These are phyloP conservation scores for Stegostoma tigrinum DNA, from an alignment of 2,113 vertebrate species.

Conservation along the genomic window DNA sequence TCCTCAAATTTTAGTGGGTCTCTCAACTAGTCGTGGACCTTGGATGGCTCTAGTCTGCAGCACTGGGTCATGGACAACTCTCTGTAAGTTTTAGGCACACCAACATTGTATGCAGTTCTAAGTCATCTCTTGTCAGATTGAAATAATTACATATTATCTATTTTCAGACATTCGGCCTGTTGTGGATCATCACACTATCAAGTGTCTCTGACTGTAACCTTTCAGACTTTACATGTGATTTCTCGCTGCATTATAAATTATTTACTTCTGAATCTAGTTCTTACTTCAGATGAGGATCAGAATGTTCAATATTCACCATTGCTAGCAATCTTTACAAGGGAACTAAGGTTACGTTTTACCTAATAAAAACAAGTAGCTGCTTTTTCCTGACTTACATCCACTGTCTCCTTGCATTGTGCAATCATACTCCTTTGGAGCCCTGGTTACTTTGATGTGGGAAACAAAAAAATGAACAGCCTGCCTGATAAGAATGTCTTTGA, in stretches of 20 bases:
- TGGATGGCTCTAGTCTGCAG: too few relatives aligned
- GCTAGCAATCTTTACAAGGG: not conserved
- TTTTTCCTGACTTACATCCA: constrained; percentile 42
- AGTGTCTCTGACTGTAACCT: not conserved
- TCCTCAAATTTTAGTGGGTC: too few relatives aligned
- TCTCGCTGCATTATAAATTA: not conserved
- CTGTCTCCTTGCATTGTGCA: constrained; percentile 44
- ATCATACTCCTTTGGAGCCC: constrained; percentile 28
- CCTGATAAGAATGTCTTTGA: constrained; percentile 53
- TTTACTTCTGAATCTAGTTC: not conserved
- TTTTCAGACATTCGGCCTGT: constrained; percentile 60
- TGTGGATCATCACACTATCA: constrained; percentile 41
- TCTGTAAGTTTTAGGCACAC: too few relatives aligned
- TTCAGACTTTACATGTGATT: not conserved
- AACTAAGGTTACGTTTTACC: not conserved
- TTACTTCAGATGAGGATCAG: not conserved
- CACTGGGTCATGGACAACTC: too few relatives aligned
- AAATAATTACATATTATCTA: constrained; percentile 45
- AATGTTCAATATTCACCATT: not conserved
- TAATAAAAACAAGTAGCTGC: not conserved
- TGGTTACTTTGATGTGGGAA: constrained; percentile 45
- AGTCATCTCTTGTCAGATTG: not conserved
- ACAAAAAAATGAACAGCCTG: constrained; percentile 41
- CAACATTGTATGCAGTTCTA: not conserved
- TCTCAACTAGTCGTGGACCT: too few relatives aligned